Base-by-base conservation (phyloP, 1,140 invertebrate genomes). In the Drosophila miranda region DNA sequence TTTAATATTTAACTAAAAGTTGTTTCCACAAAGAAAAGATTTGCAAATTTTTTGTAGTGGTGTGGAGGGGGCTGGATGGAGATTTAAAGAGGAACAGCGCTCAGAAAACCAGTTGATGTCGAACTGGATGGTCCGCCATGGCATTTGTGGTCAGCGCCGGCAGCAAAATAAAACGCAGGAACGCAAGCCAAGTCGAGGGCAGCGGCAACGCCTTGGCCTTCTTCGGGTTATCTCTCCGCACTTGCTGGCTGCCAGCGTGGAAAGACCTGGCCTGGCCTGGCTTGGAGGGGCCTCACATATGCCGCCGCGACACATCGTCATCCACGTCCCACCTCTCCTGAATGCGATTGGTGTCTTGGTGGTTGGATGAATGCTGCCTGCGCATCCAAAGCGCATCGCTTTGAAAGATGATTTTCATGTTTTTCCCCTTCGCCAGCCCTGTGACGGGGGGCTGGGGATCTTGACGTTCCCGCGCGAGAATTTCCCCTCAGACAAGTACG, bases 371-470 rank as follows among this genome's bases (percentile, higher is more conserved):
- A 38, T 44, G 62, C 57, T 61, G 62, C 9, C 30, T 34, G 30
- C 9, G 9, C 30, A 8, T 55, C 64, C 70, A 77, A 74, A 74
- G 78, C 78, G 61, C 67, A 83, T 66, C 55, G 81, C 76, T 74
- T 67, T 80, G 79, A 89, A 89, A 88, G 84, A 88, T 89, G 84
- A 88, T 89, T 88, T 88, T 88, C 84, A 88, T 89, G 84, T 89
- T 89, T 80, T 89, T 46, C 72, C 76, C 46, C 60, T 21, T 38
- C 45, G 45, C 44, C 19, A 60, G 48, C 75, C 49, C 57, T 58
- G 23, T 13, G 41, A 38, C 34, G 21, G 13, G 43, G 16, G 30
- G 8, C 30, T 3, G 30, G 30, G 30, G 8, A 28, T 1, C 13
- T 45, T 43, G 45, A 50, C 19, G 42, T 34, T 30, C 34, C 19